Evolutionary conservation across 2,888 invertebrate species (phyloP).

Genomic region (Sarcophaga carnaria): DNA sequence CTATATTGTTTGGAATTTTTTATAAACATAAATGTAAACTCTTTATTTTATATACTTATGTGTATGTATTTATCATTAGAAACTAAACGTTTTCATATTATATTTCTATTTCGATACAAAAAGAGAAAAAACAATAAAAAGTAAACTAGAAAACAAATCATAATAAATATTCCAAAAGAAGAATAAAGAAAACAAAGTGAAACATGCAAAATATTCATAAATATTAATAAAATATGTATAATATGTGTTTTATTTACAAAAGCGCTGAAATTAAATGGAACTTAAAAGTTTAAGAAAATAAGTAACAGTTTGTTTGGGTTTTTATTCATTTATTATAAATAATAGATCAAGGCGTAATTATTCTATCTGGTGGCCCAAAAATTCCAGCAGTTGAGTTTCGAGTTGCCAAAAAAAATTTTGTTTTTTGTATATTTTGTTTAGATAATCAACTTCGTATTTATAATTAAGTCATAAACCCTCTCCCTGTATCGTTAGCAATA

Average conservation of each 20-base stretch:
- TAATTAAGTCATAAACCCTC: too few species aligned
- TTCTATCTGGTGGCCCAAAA: too few species aligned
- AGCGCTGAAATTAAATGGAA: too few species aligned
- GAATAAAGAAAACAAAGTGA: conserved; percentile 8
- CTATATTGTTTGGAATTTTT: background rate
- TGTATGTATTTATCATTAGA: background rate
- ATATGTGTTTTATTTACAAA: conserved; percentile 22
- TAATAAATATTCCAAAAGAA: conserved; percentile 38
- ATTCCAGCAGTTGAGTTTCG: too few species aligned
- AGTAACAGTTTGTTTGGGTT: too few species aligned
- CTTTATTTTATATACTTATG: background rate
- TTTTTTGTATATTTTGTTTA: too few species aligned
- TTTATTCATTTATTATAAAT: too few species aligned
- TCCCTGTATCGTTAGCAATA: too few species aligned
- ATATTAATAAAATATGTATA: conserved; percentile 46
- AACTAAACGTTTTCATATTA: background rate
- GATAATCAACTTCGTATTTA: too few species aligned
- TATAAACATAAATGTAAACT: background rate
- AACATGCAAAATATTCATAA: conserved; percentile 49
- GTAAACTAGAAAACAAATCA: conserved; percentile 21
- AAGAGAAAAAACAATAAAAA: background rate
- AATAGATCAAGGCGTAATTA: too few species aligned
- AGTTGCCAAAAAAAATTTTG: too few species aligned
- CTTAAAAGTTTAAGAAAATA: too few species aligned
- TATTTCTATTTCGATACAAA: background rate